Percentiles rank a stretch among this genome's conserved stretches.
These are phyloP conservation scores for Eulemur rubriventer DNA, from an alignment of 2,797 vertebrate genomes.

Conservation along the genomic window DNA sequence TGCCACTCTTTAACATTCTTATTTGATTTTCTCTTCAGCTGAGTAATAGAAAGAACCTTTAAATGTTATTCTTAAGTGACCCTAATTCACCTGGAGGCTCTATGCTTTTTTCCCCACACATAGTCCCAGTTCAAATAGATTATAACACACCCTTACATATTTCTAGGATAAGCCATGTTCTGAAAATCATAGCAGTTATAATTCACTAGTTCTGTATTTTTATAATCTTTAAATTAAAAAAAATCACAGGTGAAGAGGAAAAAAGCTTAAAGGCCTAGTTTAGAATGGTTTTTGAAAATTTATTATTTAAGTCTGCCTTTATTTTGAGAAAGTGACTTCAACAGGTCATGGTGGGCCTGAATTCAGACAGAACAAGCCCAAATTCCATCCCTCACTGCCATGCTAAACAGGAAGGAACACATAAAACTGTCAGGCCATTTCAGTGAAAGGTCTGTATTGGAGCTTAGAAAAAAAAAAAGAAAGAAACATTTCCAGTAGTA, in stretches of 20 bases:
- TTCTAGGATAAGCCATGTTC: slow-evolving; percentile 31
- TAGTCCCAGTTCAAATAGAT: not conserved
- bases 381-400: slow-evolving; percentile 74
- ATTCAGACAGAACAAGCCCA: slow-evolving; percentile 74
- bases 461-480: slow-evolving; percentile 44
- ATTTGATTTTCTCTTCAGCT: slow-evolving; percentile 42
- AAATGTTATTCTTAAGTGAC: not conserved
- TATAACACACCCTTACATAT: not conserved
- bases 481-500: slow-evolving; percentile 73
- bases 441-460: slow-evolving; percentile 76
- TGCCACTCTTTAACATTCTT: not conserved
- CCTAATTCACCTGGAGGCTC: not conserved
- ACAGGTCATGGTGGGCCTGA: slow-evolving; percentile 59
- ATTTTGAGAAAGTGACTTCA: slow-evolving; percentile 78
- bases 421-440: slow-evolving; percentile 77
- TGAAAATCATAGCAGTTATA: not conserved
- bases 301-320: slow-evolving; percentile 71
- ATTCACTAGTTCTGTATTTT: slow-evolving; percentile 24
- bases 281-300: slow-evolving; percentile 47
- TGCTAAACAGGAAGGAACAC: slow-evolving; percentile 78
- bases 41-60: not conserved
- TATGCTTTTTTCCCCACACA: not conserved
- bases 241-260: not conserved
- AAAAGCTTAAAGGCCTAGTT: not conserved
- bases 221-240: slow-evolving; percentile 16